Evolutionary conservation across 2,888 invertebrate genomes (phyloP).

Genomic region (Ischnus inquisitorius): DNA sequence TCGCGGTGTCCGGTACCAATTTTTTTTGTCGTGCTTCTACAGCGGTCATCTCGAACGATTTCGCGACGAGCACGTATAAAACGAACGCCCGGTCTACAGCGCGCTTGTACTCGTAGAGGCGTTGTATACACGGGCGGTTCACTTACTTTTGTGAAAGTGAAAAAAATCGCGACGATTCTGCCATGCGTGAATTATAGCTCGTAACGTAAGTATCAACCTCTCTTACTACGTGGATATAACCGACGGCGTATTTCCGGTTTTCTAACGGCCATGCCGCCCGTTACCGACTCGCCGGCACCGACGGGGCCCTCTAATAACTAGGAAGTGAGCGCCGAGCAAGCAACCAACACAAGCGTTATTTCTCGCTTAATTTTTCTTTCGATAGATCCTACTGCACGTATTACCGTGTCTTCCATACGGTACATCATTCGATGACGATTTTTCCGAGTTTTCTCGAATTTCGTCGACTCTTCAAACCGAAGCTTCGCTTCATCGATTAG

Average conservation of each 20-base stretch:
- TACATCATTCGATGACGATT: slow-evolving; percentile 16
- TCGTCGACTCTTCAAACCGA: background rate
- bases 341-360: slow-evolving; percentile 22
- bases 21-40: background rate
- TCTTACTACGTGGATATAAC: slow-evolving; percentile 75
- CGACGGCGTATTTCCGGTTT: slow-evolving; percentile 78
- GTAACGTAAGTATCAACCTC: slow-evolving; percentile 71
- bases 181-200: slow-evolving; percentile 81
- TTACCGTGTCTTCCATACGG: background rate
- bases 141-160: slow-evolving; percentile 80
- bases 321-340: slow-evolving; percentile 60
- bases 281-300: slow-evolving; percentile 52
- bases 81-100: background rate
- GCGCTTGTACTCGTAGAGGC: background rate
- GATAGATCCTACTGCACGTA: background rate
- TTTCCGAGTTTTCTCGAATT: slow-evolving; percentile 17
- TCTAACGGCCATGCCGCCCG: slow-evolving; percentile 73
- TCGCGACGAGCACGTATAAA: slow-evolving; percentile 16
- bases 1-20: slow-evolving; percentile 1
- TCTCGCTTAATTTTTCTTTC: slow-evolving; percentile 44
- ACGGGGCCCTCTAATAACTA: slow-evolving; percentile 67
- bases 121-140: slow-evolving; percentile 33
- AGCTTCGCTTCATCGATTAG: slow-evolving; percentile 20
- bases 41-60: slow-evolving; percentile 35
- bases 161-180: slow-evolving; percentile 82